Evolutionary conservation across 2,113 vertebrate species (phyloP), one percentile per base, ranked within the genome.

Genomic region (Heptranchias perlo): DNA sequence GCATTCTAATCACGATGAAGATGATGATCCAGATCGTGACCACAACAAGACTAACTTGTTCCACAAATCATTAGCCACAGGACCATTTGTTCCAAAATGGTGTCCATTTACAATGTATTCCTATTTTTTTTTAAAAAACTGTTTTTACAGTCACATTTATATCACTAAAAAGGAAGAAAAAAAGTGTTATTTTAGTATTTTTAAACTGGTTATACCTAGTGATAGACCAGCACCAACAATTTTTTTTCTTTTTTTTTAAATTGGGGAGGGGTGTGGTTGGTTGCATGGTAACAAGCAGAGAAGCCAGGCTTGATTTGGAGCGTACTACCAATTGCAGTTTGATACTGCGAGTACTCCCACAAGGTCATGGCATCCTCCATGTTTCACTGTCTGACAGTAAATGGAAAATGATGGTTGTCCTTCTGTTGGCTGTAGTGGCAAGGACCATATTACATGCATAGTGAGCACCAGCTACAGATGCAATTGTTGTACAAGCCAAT

Each of bases 101-200:
- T 69, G 94, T 67, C 64, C 65, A 52, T 73, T 95, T 69, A 16
- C 65, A 94, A 94, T 73, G 49, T 69, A 95, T 52, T 67, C 64
- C 39, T 65, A n/a, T 44, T 28, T 94, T 67, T 94, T 94, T 67
- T 91, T 58, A 91, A 91, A 91, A 91, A 54, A 10, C 49, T 49
- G 16, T 86, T 94, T 95, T 65, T 95, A 95, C 64, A 95, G 94
- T 95, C 94, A 95, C 94, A 95, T 95, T 69, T 95, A 95, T 95
- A 95, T 47, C 44, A 4, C 94, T 95, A 69, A 67, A 95, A 95
- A 62, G 23, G 61, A 64, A 61, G n/a, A 64, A 89, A 82, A 52
- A 94, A 94, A 95, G 94, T 93, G 58, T 95, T 52, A 69, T 95
- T 95, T 95, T 95, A 69, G 64, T 95, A 95, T 69, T 95, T 95